Evolutionary conservation across 2,888 invertebrate species (phyloP).

Genomic region (Acanthosepion esculentum): DNA sequence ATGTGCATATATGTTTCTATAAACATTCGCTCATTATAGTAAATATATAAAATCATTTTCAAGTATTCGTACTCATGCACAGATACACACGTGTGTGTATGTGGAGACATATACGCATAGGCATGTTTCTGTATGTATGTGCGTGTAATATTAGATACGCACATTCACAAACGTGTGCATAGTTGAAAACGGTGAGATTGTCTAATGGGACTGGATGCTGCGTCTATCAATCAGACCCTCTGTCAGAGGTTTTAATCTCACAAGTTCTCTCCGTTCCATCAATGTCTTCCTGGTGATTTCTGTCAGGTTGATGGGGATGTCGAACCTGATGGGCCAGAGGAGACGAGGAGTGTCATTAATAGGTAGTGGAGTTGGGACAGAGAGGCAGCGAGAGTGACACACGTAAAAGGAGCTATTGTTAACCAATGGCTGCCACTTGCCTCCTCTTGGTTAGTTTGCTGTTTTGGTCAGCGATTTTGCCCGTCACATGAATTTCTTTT

Average conservation of each 20-base stretch:
- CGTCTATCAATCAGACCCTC: not conserved
- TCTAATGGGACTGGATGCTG: constrained; percentile 17
- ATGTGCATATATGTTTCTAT: not conserved
- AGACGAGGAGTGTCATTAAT: not conserved
- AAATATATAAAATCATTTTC: not conserved
- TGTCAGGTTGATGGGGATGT: not conserved
- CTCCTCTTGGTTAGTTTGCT: not conserved
- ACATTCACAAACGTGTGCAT: not conserved
- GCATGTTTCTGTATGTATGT: not conserved
- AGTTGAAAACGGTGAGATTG: not conserved
- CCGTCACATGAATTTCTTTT: not conserved
- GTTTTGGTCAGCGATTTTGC: not conserved
- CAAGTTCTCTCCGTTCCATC: constrained; percentile 1
- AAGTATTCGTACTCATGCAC: too few species aligned
- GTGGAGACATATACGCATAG: too few species aligned
- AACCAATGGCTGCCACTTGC: constrained; percentile 22
- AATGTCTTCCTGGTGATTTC: not conserved
- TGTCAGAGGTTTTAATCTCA: constrained; percentile 33
- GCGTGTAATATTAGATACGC: not conserved
- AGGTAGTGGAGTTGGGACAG: not conserved
- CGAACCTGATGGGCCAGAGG: not conserved
- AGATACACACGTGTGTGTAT: too few species aligned
- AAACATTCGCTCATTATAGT: not conserved
- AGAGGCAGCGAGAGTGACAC: not conserved
- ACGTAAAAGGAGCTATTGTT: not conserved